phyloP scores from a whole-genome alignment of 2,888 invertebrate genomes.

The Cephus sareptanus region DNA sequence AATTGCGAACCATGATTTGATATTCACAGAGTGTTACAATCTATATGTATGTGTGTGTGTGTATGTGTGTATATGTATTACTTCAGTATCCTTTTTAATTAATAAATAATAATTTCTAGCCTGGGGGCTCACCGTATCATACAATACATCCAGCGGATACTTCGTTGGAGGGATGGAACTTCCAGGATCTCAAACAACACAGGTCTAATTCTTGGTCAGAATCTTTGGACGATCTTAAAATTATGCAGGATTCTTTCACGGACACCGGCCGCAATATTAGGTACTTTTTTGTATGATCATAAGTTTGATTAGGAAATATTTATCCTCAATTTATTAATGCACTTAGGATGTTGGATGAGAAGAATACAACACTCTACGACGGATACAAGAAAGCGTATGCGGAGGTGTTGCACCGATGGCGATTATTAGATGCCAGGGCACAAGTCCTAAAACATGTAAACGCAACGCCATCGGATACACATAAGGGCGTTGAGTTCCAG shows the following conservation, averaged over 20 bases:
- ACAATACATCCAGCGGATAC: constrained; percentile 88
- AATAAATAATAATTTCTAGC: constrained; percentile 65
- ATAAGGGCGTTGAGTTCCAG: constrained; percentile 78
- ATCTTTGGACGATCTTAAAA: constrained; percentile 79
- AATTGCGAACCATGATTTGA: too few relatives aligned
- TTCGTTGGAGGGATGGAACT: constrained; percentile 81
- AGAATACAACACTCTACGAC: constrained; percentile 75
- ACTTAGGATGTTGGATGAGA: constrained; percentile 65
- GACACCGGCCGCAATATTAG: constrained; percentile 55
- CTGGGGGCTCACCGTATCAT: constrained; percentile 88
- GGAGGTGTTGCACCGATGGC: constrained; percentile 89
- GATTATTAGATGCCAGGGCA: constrained; percentile 81
- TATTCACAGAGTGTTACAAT: too few relatives aligned
- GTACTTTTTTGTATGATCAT: constrained; percentile 31
- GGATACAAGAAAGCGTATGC: constrained; percentile 89
- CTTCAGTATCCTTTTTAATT: constrained; percentile 7
- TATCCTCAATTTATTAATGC: constrained; percentile 36
- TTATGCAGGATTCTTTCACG: constrained; percentile 60
- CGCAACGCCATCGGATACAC: constrained; percentile 64
- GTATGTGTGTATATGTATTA: not conserved
- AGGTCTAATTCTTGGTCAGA: constrained; percentile 91
- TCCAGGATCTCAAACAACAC: constrained; percentile 76
- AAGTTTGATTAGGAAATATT: not conserved
- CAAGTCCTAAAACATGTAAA: constrained; percentile 74
- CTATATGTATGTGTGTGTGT: constrained; percentile 31